Conservation (phyloP, 2,888 invertebrate species). For the Unio delphinus region DNA sequence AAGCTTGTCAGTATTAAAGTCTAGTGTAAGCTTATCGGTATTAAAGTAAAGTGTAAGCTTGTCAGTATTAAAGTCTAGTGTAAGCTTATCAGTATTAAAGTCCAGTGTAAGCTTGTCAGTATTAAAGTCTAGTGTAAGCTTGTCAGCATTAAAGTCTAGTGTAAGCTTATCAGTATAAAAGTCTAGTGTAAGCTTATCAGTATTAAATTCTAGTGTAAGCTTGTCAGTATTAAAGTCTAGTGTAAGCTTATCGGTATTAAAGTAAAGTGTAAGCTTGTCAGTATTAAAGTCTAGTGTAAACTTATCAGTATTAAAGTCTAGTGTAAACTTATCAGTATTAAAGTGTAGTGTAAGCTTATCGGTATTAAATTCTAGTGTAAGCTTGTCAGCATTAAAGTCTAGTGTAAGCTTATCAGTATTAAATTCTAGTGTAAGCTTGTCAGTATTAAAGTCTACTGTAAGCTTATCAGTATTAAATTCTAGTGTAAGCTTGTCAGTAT, state of each 20-base stretch:
- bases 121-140: too few relatives aligned
- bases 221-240: conserved; percentile 22
- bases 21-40: too few relatives aligned
- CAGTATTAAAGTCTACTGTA: conserved; percentile 37
- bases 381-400: conserved; percentile 25
- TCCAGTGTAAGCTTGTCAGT: too few relatives aligned
- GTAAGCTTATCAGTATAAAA: conserved; percentile 28
- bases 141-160: too few relatives aligned
- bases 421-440: conserved; percentile 42
- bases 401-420: conserved; percentile 27
- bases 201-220: conserved; percentile 41
- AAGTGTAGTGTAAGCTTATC: conserved; percentile 42
- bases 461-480: conserved; percentile 7
- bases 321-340: conserved; percentile 28
- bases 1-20: too few relatives aligned
- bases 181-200: conserved; percentile 38
- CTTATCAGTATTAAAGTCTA: conserved; percentile 21
- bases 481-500: too few relatives aligned
- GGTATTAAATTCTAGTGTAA: conserved; percentile 36
- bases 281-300: conserved; percentile 40
- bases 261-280: conserved; percentile 42
- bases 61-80: too few relatives aligned
- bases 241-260: conserved; percentile 25
- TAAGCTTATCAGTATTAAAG: too few relatives aligned
- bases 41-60: too few relatives aligned